Base-by-base conservation (phyloP, 2,888 invertebrate species). In the Gibbula magus region DNA sequence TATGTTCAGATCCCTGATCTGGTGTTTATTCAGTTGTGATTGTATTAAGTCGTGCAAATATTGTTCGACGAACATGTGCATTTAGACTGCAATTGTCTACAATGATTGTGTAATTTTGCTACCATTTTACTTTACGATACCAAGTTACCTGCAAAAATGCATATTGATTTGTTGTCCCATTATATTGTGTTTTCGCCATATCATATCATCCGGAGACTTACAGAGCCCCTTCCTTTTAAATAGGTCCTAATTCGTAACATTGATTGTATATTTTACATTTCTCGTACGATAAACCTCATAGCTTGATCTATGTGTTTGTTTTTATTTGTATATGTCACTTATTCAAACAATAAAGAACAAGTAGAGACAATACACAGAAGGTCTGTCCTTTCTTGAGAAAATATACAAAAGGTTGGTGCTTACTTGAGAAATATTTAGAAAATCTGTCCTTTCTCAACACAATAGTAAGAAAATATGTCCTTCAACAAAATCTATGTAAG, bases 121-220 rank as follows among this genome's bases (percentile, higher is more conserved):
- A 32, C 32, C 13, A 70, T 32, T 70, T 70, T 70, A 70, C 35
- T 70, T 70, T 20, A 32, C 35, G n/a, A 35, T 70, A 35, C 70
- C 70, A 70, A 18, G 39, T 32, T 70, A 13, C 1, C 4, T 70
- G 35, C 35, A n/a, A 70, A 39, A 13, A 70, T 70, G 70, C 70
- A 70, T 70, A 70, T 39, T 70, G 39, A 70, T 10, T n/a, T 70
- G 20, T n/a, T 70, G 35, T 70, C 70, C 70, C 70, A 70, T 18
- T 16, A 70, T 70, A 52, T n/a, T 51, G 51, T 53, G 75, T 52
- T 67, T 80, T 39, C 52, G 45, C 32, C 78, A 81, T 81, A 39
- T 54, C 54, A 79, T 83, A 80, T 61, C 61, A 82, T 54, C 75
- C 79, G 29, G 78, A 78, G 73, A 81, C 61, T 78, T 45, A 45